Conservation (phyloP, 2,797 vertebrate genomes). For the Macrochelys suwanniensis region DNA sequence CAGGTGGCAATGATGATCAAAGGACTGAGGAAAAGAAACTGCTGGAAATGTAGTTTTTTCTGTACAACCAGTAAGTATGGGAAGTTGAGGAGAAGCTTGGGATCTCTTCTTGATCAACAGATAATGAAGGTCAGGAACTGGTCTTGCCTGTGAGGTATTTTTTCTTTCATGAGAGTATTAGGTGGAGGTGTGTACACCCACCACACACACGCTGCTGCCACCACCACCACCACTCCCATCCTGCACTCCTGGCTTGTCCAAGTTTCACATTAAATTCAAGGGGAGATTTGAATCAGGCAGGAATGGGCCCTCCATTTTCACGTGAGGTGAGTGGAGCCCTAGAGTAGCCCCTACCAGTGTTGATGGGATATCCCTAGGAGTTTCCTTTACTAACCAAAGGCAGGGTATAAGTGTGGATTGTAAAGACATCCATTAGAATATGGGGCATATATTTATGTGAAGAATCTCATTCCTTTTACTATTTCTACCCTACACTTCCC, state of each 20-base stretch:
- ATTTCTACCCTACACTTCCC: no score
- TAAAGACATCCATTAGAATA: neutral
- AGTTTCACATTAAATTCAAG: neutral
- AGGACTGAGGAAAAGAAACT: neutral
- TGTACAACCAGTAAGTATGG: neutral
- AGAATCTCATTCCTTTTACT: no score
- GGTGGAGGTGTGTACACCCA: neutral
- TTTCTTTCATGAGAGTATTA: neutral
- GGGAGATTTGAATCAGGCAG: neutral
- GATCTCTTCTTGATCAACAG: neutral
- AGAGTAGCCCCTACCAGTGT: neutral
- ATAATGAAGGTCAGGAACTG: neutral
- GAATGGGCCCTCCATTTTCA: neutral
- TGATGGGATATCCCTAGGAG: neutral
- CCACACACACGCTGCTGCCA: no score
- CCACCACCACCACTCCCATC: no score
- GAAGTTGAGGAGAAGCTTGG: neutral
- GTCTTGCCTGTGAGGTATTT: neutral
- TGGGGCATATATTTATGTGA: no score
- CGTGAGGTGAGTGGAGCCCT: neutral
- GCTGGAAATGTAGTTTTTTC: neutral
- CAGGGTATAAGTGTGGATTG: neutral
- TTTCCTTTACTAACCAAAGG: neutral
- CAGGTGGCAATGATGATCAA: neutral
- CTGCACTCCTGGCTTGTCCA: neutral